phyloP scores from a whole-genome alignment of 2,888 invertebrate species.

The Luperina nickerlii region DNA sequence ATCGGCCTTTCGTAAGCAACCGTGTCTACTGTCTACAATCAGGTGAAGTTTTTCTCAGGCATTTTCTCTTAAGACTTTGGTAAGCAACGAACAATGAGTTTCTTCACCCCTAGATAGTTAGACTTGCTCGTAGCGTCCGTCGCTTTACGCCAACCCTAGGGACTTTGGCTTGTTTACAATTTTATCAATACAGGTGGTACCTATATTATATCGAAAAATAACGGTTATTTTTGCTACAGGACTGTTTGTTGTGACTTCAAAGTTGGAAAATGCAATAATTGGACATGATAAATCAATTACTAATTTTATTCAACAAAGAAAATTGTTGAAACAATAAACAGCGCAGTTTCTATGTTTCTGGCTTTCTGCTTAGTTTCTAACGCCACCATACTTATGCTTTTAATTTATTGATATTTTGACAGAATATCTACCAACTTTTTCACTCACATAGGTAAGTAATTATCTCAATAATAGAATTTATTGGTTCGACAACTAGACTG shows the following conservation, averaged over 20 bases:
- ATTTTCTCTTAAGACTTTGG: constrained; percentile 2
- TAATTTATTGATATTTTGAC: not conserved
- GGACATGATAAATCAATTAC: not conserved
- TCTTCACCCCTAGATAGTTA: constrained; percentile 9
- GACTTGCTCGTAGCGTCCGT: not conserved
- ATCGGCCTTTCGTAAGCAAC: not conserved
- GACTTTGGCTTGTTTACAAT: not conserved
- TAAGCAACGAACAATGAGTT: constrained; percentile 24
- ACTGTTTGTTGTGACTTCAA: no score
- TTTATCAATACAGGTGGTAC: not conserved
- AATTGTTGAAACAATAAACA: not conserved
- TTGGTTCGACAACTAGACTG: no score
- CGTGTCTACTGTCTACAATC: not conserved
- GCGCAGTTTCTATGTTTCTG: no score
- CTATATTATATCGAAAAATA: not conserved
- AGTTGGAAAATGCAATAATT: not conserved
- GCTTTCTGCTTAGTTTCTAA: not conserved
- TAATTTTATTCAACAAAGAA: not conserved
- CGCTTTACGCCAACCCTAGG: not conserved
- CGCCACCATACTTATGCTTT: not conserved
- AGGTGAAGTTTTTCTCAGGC: not conserved
- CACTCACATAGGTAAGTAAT: no score
- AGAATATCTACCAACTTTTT: not conserved
- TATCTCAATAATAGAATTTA: not conserved
- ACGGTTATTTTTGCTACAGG: not conserved